Percentiles rank a stretch among this genome's conserved stretches.
phyloP scores from a whole-genome alignment of 2,113 vertebrate genomes.

The Caranx melampygus region DNA sequence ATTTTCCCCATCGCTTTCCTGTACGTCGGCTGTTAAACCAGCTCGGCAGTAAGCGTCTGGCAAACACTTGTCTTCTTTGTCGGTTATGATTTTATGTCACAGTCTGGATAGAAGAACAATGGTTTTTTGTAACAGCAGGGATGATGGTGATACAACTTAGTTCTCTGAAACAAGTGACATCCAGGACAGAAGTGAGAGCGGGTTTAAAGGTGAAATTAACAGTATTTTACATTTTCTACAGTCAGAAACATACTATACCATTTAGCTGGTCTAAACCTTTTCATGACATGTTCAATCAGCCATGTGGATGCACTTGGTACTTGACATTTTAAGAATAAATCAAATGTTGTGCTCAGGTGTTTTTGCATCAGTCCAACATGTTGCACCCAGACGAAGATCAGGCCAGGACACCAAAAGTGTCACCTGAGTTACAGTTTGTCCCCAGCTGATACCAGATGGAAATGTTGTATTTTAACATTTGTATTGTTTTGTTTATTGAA shows the following conservation, averaged over 20 bases:
- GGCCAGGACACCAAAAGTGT: not conserved
- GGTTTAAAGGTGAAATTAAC: not conserved
- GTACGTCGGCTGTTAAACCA: not conserved
- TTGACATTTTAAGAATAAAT: not conserved
- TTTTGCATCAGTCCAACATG: not conserved
- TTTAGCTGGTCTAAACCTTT: not conserved
- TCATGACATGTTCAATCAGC: not conserved
- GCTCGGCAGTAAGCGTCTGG: not conserved
- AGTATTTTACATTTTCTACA: too few relatives aligned
- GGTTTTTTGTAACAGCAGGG: not conserved
- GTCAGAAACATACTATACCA: too few relatives aligned
- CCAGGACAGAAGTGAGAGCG: not conserved
- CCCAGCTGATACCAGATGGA: not conserved
- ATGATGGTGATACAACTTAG: not conserved
- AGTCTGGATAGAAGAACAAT: not conserved
- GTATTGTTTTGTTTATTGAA: too few relatives aligned
- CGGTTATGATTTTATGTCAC: not conserved
- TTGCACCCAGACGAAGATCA: not conserved
- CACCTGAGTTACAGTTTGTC: too few relatives aligned
- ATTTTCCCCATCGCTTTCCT: conserved; percentile 1
- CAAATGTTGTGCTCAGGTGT: not conserved
- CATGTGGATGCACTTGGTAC: not conserved
- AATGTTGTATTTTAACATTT: not conserved
- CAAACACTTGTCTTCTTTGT: not conserved
- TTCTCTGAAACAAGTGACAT: not conserved